These are phyloP conservation scores for Diaperis boleti DNA, from an alignment of 2,888 invertebrate genomes.

Conservation along the genomic window DNA sequence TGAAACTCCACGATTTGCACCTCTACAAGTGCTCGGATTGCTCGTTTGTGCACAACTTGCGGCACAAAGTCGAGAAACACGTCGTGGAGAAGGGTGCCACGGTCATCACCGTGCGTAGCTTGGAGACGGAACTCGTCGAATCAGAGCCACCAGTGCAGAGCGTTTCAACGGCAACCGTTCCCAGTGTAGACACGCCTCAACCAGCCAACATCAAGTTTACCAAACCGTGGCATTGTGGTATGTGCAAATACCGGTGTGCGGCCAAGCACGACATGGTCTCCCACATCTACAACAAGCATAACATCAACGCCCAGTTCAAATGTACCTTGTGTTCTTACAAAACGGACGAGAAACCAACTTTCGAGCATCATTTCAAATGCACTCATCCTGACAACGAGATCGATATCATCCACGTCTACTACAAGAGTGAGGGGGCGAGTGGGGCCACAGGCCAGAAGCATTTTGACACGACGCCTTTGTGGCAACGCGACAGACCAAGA, in stretches of 20 bases:
- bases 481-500: constrained; percentile 71
- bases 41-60: constrained; percentile 74
- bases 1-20: constrained; percentile 80
- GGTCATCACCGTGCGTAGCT: constrained; percentile 67
- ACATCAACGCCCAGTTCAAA: constrained; percentile 76
- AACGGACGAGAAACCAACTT: constrained; percentile 68
- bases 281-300: constrained; percentile 73
- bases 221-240: constrained; percentile 78
- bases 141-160: constrained; percentile 14
- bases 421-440: constrained; percentile 61
- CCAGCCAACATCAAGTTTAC: constrained; percentile 65
- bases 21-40: constrained; percentile 82
- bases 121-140: constrained; percentile 58
- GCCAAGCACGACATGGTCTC: constrained; percentile 72
- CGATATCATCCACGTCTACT: constrained; percentile 70
- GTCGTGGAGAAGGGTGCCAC: constrained; percentile 66
- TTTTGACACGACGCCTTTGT: constrained; percentile 73
- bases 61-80: constrained; percentile 76
- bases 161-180: not conserved
- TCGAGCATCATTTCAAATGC: constrained; percentile 72
- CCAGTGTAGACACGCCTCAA: not conserved
- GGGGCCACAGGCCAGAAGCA: constrained; percentile 52
- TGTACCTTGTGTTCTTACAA: constrained; percentile 77
- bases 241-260: constrained; percentile 74
- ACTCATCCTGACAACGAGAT: constrained; percentile 69